Base-by-base conservation (phyloP, 2,113 vertebrate genomes). In the Megaceryle torquata region DNA sequence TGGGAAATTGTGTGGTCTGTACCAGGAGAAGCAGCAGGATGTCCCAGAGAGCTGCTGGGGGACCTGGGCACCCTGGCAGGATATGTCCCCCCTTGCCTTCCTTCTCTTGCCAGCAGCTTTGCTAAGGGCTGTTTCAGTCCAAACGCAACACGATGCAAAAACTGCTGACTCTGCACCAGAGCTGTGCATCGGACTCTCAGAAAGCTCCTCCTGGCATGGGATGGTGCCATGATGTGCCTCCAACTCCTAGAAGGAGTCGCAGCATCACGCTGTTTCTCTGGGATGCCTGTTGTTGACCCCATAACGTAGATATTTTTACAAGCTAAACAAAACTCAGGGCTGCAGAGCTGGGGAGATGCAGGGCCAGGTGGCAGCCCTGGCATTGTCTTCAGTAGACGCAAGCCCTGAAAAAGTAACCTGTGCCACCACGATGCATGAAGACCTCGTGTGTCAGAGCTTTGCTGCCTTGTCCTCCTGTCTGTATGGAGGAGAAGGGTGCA, bases 401-500 rank as follows among this genome's bases (percentile, higher is more conserved):
- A 85, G 63, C 25, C 11, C 50, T 84, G 84, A 9, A 48, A 17
- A 50, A 43, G 11, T 33, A 18, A 44, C 10, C 11, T 39, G 48
- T 80, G 69, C 10, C 29, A 64, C 75, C 48, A 8, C 0, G 2
- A 17, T 14, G 41, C 11, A 15, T 59, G 6, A 50, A 53, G 44
- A 22, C 29, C 1, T 0, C 4, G 0, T 31, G 14, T 31, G 43
- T 4, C 63, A 54, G 41, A 57, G 37, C 6, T 6, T 35, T 39
- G 19, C 28, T 28, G 22, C 10, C 33, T 53, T 33, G 31, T 50
- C 53, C 25, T 83, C 12, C 11, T 70, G 48, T 50, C 26, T 26
- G 9, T 5, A 5, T 3, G 21, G 24, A 41, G 35, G 10, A 63
- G 19, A 53, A 48, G 0, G 3, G 31, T 29, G 29, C 6, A 2